Evolutionary conservation across 2,888 invertebrate species (phyloP).

Genomic region (Drosophila bunnanda): DNA sequence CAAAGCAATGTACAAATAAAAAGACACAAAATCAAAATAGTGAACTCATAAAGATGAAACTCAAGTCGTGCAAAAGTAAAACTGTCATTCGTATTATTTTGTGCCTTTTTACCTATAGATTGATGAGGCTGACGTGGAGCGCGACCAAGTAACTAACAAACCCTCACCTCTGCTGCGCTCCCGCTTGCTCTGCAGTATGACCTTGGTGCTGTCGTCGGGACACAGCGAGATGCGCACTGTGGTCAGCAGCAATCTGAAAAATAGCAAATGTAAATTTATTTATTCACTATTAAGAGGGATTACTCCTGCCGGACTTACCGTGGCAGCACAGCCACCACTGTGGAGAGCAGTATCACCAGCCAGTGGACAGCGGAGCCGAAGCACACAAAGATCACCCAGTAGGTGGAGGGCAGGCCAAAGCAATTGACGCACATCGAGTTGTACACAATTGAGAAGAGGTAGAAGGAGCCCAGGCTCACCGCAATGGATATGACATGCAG

Average conservation of each 20-base stretch:
- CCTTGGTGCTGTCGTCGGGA: conserved; percentile 91
- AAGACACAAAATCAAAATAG: conserved; percentile 71
- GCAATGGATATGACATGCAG: conserved; percentile 92
- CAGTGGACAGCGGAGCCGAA: conserved; percentile 91
- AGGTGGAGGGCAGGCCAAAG: conserved; percentile 93
- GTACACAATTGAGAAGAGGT: conserved; percentile 93
- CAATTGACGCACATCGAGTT: conserved; percentile 93
- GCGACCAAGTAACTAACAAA: conserved; percentile 87
- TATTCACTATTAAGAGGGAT: not conserved
- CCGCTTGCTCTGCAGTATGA: conserved; percentile 87
- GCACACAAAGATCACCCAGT: conserved; percentile 93
- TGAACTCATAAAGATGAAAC: conserved; percentile 46
- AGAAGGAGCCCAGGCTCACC: conserved; percentile 92
- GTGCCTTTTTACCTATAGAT: conserved; percentile 86
- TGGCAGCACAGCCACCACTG: conserved; percentile 92
- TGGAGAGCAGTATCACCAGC: conserved; percentile 91
- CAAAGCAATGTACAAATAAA: conserved; percentile 61
- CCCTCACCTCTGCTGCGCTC: conserved; percentile 87
- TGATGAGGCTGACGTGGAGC: conserved; percentile 87
- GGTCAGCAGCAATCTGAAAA: conserved; percentile 88
- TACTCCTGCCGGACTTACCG: conserved; percentile 86
- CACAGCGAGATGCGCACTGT: conserved; percentile 89
- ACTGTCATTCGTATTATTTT: conserved; percentile 57
- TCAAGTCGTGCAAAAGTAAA: conserved; percentile 36
- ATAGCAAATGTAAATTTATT: not conserved